Percentiles rank a stretch among this genome's conserved stretches.
Evolutionary conservation across 2,797 vertebrate species (phyloP).

Genomic region (Echiichthys vipera): DNA sequence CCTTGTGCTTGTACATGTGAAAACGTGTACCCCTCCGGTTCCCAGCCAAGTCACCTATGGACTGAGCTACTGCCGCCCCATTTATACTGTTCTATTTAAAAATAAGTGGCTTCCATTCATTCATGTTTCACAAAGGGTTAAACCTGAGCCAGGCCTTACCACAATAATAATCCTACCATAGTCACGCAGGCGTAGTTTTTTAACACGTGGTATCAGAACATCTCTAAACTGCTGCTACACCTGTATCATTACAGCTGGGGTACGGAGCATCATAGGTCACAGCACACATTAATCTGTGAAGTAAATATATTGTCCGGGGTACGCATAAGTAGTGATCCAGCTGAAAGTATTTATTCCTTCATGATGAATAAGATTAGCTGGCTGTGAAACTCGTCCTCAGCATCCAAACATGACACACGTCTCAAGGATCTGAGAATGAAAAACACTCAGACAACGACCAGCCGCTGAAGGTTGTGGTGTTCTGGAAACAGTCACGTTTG

Average conservation of each 20-base stretch:
- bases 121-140: no score
- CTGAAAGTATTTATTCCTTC: not conserved
- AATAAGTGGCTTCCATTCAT: no score
- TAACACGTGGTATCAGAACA: no score
- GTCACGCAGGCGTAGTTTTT: no score
- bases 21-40: no score
- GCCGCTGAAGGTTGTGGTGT: constrained; percentile 31
- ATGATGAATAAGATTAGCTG: not conserved
- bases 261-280: not conserved
- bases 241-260: not conserved
- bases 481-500: constrained; percentile 76
- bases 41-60: no score
- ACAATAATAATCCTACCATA: no score
- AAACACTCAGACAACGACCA: not conserved
- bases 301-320: not conserved
- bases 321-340: not conserved
- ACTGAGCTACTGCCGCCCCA: no score
- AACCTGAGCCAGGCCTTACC: no score
- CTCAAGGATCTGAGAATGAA: constrained; percentile 17
- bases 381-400: not conserved
- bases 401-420: not conserved
- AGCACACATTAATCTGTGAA: not conserved
- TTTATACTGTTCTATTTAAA: no score
- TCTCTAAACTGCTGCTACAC: not conserved
- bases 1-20: no score